A percentile compares a stretch with the other conserved stretches of the same genome.
Evolutionary conservation across 2,888 invertebrate genomes (phyloP).

Genomic region (Ochlodes sylvanus): DNA sequence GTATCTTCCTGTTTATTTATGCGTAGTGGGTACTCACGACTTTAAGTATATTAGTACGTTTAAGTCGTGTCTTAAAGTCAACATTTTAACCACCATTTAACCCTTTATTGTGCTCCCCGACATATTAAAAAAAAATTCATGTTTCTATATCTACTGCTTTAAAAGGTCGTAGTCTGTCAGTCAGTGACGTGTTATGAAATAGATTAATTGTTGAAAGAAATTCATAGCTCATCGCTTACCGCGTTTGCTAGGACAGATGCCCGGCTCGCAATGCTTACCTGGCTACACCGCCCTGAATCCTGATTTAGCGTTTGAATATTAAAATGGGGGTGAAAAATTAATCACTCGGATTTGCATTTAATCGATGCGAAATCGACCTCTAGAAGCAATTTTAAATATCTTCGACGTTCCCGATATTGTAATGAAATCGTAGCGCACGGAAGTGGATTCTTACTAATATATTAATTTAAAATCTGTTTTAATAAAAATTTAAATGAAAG

Average conservation of each 20-base stretch:
- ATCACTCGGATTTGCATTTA: constrained; percentile 35
- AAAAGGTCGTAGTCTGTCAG: no score
- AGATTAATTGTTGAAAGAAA: no score
- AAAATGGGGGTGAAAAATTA: constrained; percentile 38
- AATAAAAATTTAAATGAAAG: neutral
- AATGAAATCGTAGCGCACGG: constrained; percentile 9
- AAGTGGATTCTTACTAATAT: constrained; percentile 23
- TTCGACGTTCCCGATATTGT: constrained; percentile 13
- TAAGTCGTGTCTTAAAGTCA: no score
- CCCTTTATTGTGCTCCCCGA: no score
- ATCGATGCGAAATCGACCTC: constrained; percentile 36
- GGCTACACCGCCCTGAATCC: constrained; percentile 29
- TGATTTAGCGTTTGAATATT: constrained; percentile 38
- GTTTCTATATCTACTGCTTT: no score
- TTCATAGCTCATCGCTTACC: neutral
- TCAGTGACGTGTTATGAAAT: no score
- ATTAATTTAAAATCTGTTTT: constrained; percentile 16
- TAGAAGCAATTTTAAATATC: constrained; percentile 28
- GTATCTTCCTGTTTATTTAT: no score
- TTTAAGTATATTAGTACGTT: no score
- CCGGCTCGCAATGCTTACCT: constrained; percentile 23
- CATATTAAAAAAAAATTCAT: no score
- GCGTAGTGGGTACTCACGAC: no score
- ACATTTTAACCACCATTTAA: no score
- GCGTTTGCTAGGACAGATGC: neutral